Evolutionary conservation across 2,113 vertebrate genomes (phyloP).

Genomic region (Pomatorhinus ruficollis): DNA sequence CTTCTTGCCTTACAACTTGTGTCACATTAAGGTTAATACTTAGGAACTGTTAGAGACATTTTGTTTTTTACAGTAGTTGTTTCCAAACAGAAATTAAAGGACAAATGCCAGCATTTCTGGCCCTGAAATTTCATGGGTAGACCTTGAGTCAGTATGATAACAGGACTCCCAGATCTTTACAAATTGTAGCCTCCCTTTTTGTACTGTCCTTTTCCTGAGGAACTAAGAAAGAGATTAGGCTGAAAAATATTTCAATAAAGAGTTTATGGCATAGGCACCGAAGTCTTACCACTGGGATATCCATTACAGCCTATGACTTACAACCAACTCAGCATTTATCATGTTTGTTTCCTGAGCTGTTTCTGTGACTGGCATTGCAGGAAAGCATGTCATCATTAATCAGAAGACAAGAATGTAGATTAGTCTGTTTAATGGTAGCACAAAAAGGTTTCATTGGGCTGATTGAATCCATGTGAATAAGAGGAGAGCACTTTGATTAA

Average conservation of each 20-base stretch:
- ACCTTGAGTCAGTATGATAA: neutral
- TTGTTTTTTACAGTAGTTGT: neutral
- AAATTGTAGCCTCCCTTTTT: neutral
- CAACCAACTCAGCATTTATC: rapidly evolving
- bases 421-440: neutral
- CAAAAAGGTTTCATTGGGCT: neutral
- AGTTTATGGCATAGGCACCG: neutral
- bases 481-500: neutral
- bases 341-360: neutral
- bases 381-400: neutral
- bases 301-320: neutral
- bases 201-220: neutral
- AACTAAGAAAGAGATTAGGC: neutral
- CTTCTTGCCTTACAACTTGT: neutral
- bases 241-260: neutral
- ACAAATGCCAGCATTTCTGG: neutral
- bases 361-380: neutral
- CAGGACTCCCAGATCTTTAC: neutral
- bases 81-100: neutral
- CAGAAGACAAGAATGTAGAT: neutral
- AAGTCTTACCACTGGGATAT: neutral
- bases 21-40: neutral
- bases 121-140: neutral
- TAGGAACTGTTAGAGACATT: neutral
- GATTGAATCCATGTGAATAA: neutral